Percentiles rank a stretch among this genome's conserved stretches.
These are phyloP conservation scores for Macroglossus sobrinus DNA, from an alignment of 2,113 vertebrate genomes.

Conservation along the genomic window DNA sequence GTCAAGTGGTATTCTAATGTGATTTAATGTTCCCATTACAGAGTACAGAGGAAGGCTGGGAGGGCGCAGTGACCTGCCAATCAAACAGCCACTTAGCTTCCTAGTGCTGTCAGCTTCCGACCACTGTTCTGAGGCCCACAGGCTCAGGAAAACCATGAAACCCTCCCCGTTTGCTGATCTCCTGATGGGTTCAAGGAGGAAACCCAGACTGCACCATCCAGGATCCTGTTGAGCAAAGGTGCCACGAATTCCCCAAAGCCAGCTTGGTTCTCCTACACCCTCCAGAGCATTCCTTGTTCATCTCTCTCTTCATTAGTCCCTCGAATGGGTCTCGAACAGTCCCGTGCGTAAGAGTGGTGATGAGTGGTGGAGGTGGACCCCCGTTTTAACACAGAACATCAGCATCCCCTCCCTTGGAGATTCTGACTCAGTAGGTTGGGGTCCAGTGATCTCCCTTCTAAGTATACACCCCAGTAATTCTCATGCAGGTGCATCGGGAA, in stretches of 20 bases:
- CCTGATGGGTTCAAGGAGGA: rapidly evolving
- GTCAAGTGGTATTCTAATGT: rapidly evolving
- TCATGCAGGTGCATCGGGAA: not conserved
- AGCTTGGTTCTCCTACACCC: not conserved
- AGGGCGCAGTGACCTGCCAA: rapidly evolving
- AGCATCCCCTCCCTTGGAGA: not conserved
- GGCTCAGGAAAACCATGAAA: not conserved
- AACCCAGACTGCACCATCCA: rapidly evolving
- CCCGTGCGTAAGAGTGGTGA: rapidly evolving
- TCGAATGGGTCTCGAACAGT: no score
- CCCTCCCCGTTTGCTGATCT: not conserved
- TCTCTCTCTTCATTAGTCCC: not conserved
- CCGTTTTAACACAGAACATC: not conserved
- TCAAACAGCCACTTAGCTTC: rapidly evolving
- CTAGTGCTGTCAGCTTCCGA: no score
- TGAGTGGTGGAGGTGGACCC: rapidly evolving
- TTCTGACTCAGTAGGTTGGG: not conserved
- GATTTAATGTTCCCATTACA: not conserved
- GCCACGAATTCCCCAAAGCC: rapidly evolving
- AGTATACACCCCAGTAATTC: rapidly evolving
- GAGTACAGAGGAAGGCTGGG: not conserved
- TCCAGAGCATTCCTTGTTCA: no score
- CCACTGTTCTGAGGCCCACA: not conserved
- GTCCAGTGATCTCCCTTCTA: not conserved
- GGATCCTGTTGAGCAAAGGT: not conserved